phyloP scores from a whole-genome alignment of 2,113 vertebrate species.

The Spermophilus dauricus region DNA sequence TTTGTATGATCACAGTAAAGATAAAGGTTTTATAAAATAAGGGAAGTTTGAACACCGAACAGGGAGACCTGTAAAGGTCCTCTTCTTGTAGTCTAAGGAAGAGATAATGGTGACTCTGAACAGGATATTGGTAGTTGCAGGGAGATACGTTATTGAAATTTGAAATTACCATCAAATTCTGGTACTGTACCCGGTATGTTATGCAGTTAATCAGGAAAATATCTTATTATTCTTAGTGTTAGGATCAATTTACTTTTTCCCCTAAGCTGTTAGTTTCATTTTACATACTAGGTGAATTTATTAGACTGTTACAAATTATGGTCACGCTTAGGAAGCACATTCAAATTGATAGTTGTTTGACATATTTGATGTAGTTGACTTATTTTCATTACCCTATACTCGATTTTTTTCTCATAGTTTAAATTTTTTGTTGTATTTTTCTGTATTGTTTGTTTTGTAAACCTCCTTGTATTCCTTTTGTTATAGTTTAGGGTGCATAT shows the following conservation, averaged over 20 bases:
- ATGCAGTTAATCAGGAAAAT: neutral
- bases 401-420: slow-evolving; percentile 15
- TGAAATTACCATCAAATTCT: neutral
- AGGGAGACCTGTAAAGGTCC: too few relatives aligned
- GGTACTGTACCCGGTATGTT: neutral
- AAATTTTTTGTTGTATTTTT: neutral
- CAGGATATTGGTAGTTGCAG: neutral
- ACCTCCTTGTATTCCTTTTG: neutral
- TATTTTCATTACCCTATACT: neutral
- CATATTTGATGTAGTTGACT: neutral
- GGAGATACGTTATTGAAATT: neutral
- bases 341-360: neutral
- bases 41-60: neutral
- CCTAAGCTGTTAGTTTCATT: neutral
- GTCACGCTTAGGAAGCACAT: neutral
- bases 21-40: neutral
- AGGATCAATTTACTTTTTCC: neutral
- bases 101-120: neutral
- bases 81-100: neutral
- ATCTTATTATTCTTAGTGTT: neutral
- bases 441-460: neutral
- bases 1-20: slow-evolving; percentile 18
- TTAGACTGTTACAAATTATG: neutral
- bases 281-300: neutral
- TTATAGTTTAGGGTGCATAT: neutral